Evolutionary conservation across 2,797 vertebrate genomes (phyloP), one percentile per base, ranked within the genome.

Genomic region (Myotis vivesi): DNA sequence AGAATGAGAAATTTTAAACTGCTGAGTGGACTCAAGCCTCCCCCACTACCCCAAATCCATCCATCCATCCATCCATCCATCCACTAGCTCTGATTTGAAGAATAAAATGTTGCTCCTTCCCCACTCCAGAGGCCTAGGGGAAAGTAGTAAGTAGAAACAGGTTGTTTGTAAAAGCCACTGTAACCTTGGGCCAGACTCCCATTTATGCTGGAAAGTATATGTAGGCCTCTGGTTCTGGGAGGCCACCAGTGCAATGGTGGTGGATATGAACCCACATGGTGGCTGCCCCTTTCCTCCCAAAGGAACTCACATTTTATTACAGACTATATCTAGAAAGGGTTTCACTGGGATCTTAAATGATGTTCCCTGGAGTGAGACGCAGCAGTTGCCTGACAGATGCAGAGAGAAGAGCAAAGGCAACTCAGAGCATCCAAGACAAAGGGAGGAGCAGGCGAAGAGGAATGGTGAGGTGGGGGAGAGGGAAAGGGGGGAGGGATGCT

Each of bases 241-340:
- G 90, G 55, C 75, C 89, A 69, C 59, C 46, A 44, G 19, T 8
- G 22, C 11, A 22, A 55, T 28, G 44, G 66, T 22, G 53, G 66
- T 41, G n/a, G 75, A 72, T 3, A 36, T 23, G n/a, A 77, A 44
- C 41, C 49, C 87, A 71, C 3, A 12, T 0, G 0, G 23, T 17
- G 36, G 49, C 57, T 82, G 49, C 19, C 12, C 30, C 41, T 53
- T 88, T 69, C 22, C 79, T 79, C 55, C 69, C 53, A 30, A 69
- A 75, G 75, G 49, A 88, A 66, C 71, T 38, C 84, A 77, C 44
- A 44, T 76, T 94, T 95, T 86, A 84, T 64, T 91, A 83, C 68
- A 66, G 75, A 84, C 33, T 79, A 66, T 17, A 66, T 53, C 53
- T 23, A 87, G 87, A 80, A 36, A 25, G 23, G 8, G 28, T 85